Conservation (phyloP, 2,797 vertebrate species). For the Myripristis jacobus region DNA sequence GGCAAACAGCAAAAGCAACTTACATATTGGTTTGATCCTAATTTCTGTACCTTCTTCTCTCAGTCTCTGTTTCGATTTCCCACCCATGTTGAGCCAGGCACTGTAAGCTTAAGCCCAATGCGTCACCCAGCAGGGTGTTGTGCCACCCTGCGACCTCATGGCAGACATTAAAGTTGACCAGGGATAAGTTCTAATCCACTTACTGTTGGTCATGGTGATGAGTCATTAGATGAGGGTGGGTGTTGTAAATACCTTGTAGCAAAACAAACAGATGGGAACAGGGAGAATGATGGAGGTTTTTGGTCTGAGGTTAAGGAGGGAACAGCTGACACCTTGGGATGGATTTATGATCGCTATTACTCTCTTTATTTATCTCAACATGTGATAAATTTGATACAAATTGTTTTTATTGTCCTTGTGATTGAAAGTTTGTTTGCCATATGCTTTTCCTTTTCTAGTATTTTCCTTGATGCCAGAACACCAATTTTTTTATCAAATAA, state of each 20-base stretch:
- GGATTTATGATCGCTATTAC: no score
- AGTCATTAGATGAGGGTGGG: conserved; percentile 38
- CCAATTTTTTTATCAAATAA: no score
- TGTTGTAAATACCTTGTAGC: conserved; percentile 39
- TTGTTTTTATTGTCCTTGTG: no score
- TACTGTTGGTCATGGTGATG: conserved; percentile 38
- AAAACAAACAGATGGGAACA: not conserved
- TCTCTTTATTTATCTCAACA: no score
- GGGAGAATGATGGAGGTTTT: not conserved
- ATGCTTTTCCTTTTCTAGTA: no score
- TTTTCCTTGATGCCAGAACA: no score
- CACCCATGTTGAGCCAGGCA: not conserved
- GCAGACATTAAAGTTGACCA: conserved; percentile 63
- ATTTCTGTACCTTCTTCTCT: not conserved
- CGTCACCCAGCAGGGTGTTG: conserved; percentile 30
- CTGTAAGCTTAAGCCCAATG: conserved; percentile 16
- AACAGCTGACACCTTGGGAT: no score
- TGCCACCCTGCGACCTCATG: conserved; percentile 11
- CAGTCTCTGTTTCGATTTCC: not conserved
- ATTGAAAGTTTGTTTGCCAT: no score
- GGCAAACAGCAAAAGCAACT: no score
- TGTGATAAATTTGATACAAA: no score
- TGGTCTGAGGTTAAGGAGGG: no score
- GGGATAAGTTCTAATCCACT: conserved; percentile 68
- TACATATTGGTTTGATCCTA: no score